Evolutionary conservation across 1,140 invertebrate species (phyloP).

Genomic region (Neelides sp.): DNA sequence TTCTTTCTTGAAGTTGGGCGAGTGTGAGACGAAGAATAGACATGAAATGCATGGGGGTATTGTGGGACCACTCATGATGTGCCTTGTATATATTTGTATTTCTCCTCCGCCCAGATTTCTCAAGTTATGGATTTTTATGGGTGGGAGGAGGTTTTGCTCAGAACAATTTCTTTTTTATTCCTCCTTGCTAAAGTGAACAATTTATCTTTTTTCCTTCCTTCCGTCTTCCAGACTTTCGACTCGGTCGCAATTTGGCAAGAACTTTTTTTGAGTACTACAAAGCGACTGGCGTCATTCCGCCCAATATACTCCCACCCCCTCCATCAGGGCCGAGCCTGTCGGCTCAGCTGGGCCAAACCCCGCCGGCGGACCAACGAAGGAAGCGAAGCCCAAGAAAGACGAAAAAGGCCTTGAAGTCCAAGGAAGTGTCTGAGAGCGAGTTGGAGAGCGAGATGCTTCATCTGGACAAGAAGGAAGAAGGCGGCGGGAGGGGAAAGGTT

Average conservation of each 20-base stretch:
- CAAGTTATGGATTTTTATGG: not conserved
- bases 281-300: constrained; percentile 53
- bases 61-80: too few relatives aligned
- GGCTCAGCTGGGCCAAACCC: constrained; percentile 38
- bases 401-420: constrained; percentile 36
- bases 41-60: too few relatives aligned
- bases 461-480: too few relatives aligned
- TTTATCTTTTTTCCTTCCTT: not conserved
- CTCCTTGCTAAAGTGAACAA: not conserved
- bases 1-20: too few relatives aligned
- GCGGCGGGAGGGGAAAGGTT: too few relatives aligned
- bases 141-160: too few relatives aligned
- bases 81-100: not conserved
- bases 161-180: not conserved
- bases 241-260: constrained; percentile 60
- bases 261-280: constrained; percentile 70
- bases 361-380: too few relatives aligned
- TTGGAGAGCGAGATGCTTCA: too few relatives aligned
- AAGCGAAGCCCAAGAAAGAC: constrained; percentile 40
- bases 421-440: too few relatives aligned
- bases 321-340: constrained; percentile 38
- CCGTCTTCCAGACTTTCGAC: constrained; percentile 43
- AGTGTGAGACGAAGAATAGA: too few relatives aligned
- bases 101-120: not conserved
- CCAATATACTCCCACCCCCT: constrained; percentile 40